Percentiles rank a stretch among this genome's conserved stretches.
Evolutionary conservation across 2,113 vertebrate genomes (phyloP).

Genomic region (Gulo gulo): DNA sequence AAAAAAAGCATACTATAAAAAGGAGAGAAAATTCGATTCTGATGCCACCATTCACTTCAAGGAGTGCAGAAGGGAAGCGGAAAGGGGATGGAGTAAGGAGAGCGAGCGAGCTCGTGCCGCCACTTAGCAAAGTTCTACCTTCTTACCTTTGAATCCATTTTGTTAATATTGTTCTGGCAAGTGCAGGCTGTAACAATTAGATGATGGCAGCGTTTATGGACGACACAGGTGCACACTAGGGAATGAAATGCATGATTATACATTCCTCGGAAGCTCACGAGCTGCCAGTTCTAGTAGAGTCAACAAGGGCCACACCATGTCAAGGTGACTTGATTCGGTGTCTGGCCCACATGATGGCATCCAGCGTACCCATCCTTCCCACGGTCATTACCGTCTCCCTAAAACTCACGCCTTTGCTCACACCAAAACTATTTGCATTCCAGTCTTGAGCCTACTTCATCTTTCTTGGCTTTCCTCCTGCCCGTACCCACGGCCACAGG

Average conservation of each 20-base stretch:
- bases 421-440: neutral
- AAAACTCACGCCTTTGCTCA: neutral
- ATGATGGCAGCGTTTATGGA: constrained; percentile 98
- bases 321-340: neutral
- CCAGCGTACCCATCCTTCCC: neutral
- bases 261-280: constrained; percentile 17
- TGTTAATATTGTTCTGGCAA: constrained; percentile 91
- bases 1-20: neutral
- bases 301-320: neutral
- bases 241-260: constrained; percentile 73
- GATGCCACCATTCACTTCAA: neutral
- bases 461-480: neutral
- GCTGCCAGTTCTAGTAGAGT: neutral
- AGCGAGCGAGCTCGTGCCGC: neutral
- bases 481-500: neutral
- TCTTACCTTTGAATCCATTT: constrained; percentile 88
- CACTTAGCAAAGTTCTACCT: neutral
- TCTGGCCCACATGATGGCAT: neutral
- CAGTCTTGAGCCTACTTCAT: neutral
- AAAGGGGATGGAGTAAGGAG: accelerated
- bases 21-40: neutral
- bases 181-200: constrained; percentile 96
- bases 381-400: neutral
- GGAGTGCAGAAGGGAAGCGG: neutral
- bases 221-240: constrained; percentile 97